These are phyloP conservation scores for Dendroctonus valens DNA, from an alignment of 1,140 invertebrate species.

Conservation along the genomic window DNA sequence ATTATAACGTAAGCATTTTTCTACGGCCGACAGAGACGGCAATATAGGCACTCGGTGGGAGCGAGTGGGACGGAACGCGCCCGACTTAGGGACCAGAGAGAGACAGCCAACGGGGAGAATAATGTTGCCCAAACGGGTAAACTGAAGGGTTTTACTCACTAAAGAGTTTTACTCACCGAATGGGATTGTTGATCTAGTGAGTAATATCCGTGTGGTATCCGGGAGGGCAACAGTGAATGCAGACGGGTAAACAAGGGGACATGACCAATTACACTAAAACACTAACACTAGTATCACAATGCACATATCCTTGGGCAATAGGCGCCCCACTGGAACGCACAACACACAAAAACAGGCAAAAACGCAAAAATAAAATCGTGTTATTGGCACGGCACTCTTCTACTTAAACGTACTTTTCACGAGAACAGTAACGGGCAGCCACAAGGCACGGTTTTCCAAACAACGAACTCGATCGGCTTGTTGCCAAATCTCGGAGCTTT, in stretches of 20 bases:
- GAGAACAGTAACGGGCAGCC: constrained; percentile 22
- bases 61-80: constrained; percentile 19
- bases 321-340: constrained; percentile 8
- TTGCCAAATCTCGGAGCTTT: constrained; percentile 12
- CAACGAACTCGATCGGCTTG: constrained; percentile 26
- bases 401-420: constrained; percentile 33
- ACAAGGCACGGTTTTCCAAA: constrained; percentile 30
- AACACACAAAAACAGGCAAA: constrained; percentile 22
- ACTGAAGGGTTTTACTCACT: not conserved
- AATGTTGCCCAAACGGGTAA: not conserved
- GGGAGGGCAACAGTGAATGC: too few relatives aligned
- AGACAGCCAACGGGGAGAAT: not conserved
- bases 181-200: too few relatives aligned
- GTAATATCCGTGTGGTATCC: too few relatives aligned
- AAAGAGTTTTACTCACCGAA: too few relatives aligned
- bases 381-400: constrained; percentile 29
- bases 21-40: constrained; percentile 11
- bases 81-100: not conserved
- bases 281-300: constrained; percentile 30
- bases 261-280: constrained; percentile 24
- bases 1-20: constrained; percentile 31
- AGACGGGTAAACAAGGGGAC: too few relatives aligned
- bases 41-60: not conserved
- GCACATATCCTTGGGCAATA: constrained; percentile 25
- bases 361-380: constrained; percentile 31